Evolutionary conservation across 2,888 invertebrate species (phyloP).

Genomic region (Hesperia comma): DNA sequence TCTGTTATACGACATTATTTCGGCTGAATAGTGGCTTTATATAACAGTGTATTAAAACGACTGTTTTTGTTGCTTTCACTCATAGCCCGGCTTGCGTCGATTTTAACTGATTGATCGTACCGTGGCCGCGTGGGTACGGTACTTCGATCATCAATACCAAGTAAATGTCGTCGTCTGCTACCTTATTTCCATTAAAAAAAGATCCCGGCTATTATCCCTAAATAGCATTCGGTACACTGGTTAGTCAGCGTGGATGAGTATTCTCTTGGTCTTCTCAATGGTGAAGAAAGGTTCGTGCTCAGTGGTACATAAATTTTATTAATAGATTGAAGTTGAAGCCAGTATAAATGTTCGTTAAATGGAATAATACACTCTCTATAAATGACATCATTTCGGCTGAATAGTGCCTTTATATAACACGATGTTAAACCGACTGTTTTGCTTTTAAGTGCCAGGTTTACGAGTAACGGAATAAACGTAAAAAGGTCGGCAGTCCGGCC

Average conservation of each 20-base stretch:
- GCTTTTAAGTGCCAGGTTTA: constrained; percentile 19
- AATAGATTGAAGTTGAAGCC: no score
- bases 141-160: no score
- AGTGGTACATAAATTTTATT: no score
- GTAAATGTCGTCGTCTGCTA: no score
- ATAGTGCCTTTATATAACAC: constrained; percentile 27
- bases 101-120: no score
- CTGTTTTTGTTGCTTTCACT: constrained; percentile 20
- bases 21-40: constrained; percentile 27
- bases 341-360: constrained; percentile 31
- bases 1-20: constrained; percentile 35
- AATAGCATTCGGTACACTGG: no score
- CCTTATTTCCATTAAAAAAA: no score
- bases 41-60: constrained; percentile 25
- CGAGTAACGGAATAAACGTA: constrained; percentile 16
- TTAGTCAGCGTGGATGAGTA: no score
- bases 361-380: constrained; percentile 35
- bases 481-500: neutral
- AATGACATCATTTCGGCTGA: constrained; percentile 28
- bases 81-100: constrained; percentile 21
- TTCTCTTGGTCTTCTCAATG: no score
- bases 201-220: no score
- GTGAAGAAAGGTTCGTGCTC: no score
- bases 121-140: no score
- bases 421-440: constrained; percentile 25